Evolutionary conservation across 2,888 invertebrate genomes (phyloP).

Genomic region (Lypha dubia): DNA sequence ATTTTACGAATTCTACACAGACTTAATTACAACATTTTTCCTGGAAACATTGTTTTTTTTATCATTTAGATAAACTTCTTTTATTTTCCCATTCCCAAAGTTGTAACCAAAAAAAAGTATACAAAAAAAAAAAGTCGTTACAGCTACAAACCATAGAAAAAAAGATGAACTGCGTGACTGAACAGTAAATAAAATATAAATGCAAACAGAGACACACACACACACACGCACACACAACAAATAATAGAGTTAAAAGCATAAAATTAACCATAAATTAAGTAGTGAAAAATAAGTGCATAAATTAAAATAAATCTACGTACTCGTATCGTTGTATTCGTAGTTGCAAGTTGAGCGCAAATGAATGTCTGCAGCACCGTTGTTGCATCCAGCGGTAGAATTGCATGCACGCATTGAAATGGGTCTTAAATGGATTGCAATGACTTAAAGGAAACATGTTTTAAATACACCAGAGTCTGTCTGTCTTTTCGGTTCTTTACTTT

Average conservation of each 20-base stretch:
- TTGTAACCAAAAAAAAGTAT: neutral
- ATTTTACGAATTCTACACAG: no score
- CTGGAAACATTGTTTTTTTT: conserved; percentile 27
- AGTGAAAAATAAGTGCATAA: conserved; percentile 70
- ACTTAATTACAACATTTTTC: neutral
- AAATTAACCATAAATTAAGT: conserved; percentile 71
- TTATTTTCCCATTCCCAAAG: neutral
- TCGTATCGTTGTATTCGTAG: conserved; percentile 22
- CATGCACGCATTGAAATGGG: conserved; percentile 2
- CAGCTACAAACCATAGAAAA: conserved; percentile 31
- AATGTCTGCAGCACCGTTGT: neutral
- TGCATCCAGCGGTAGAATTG: conserved; percentile 5
- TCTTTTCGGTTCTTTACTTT: neutral
- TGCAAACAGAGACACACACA: conserved; percentile 22
- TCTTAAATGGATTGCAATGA: conserved; percentile 42
- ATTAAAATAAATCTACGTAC: conserved; percentile 63
- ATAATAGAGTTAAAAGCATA: conserved; percentile 69
- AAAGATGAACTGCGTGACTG: conserved; percentile 66
- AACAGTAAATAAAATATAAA: conserved; percentile 42
- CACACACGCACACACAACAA: neutral
- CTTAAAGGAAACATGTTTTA: conserved; percentile 63
- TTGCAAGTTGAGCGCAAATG: conserved; percentile 37
- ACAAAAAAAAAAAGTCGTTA: conserved; percentile 8
- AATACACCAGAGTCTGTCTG: conserved; percentile 36
- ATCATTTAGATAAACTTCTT: neutral